These are phyloP conservation scores for Thymelicus acteon DNA, from an alignment of 2,888 invertebrate genomes.

Conservation along the genomic window DNA sequence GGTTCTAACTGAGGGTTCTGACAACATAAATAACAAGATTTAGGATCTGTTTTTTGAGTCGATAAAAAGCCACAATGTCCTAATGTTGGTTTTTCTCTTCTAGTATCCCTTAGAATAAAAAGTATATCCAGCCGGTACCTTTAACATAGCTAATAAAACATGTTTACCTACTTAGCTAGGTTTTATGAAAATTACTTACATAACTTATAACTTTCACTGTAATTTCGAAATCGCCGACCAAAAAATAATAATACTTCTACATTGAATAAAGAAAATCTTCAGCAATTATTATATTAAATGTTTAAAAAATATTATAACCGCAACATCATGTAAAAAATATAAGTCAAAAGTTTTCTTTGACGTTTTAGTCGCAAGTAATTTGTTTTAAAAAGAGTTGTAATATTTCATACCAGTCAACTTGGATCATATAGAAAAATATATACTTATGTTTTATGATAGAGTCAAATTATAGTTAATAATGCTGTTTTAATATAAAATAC, in stretches of 20 bases:
- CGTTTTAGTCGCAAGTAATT: conserved; percentile 24
- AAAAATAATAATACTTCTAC: conserved; percentile 54
- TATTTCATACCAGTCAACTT: conserved; percentile 2
- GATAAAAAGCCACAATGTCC: no score
- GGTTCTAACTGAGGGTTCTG: no score
- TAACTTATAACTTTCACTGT: conserved; percentile 51
- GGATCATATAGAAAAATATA: not conserved
- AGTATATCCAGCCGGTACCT: no score
- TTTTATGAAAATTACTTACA: not conserved
- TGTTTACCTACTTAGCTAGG: no score
- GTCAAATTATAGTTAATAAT: no score
- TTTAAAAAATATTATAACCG: conserved; percentile 57
- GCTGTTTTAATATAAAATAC: no score
- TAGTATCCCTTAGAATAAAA: no score
- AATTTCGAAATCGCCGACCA: conserved; percentile 63
- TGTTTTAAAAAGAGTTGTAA: conserved; percentile 10
- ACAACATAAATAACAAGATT: no score
- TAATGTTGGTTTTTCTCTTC: no score
- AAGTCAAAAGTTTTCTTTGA: conserved; percentile 38
- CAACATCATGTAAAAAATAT: conserved; percentile 49
- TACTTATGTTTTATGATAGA: no score
- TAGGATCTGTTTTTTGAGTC: no score
- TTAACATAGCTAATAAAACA: no score
- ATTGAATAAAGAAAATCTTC: conserved; percentile 61
- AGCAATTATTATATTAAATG: conserved; percentile 47